A percentile compares a stretch with the other conserved stretches of the same genome.
Evolutionary conservation across 2,113 vertebrate species (phyloP).

Genomic region (Lutjanus erythropterus): DNA sequence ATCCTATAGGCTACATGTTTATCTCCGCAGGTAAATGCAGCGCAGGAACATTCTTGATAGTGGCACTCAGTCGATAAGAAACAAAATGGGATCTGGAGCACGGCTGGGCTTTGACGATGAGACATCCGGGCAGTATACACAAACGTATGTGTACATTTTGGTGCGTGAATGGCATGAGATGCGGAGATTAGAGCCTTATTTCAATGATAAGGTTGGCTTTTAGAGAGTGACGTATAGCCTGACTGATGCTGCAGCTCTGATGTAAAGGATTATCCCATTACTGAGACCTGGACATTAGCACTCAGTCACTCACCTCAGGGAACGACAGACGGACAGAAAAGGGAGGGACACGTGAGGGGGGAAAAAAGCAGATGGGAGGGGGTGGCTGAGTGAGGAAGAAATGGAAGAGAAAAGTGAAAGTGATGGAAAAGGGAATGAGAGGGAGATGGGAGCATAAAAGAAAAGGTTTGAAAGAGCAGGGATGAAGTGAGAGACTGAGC

Average conservation of each 20-base stretch:
- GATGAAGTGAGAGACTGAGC: constrained; percentile 49
- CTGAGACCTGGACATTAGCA: constrained; percentile 64
- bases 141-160: not conserved
- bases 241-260: constrained; percentile 57
- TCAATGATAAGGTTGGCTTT: constrained; percentile 58
- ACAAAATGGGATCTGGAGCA: constrained; percentile 27
- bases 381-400: constrained; percentile 32
- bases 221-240: constrained; percentile 62
- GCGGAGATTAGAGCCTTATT: constrained; percentile 64
- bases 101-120: not conserved
- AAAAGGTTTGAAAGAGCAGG: constrained; percentile 61
- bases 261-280: constrained; percentile 79
- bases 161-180: constrained; percentile 23
- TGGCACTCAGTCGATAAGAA: constrained; percentile 36
- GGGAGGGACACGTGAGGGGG: constrained; percentile 8
- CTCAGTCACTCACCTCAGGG: constrained; percentile 68
- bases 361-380: constrained; percentile 11
- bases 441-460: constrained; percentile 47
- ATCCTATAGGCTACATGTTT: constrained; percentile 45
- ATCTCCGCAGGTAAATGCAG: constrained; percentile 51
- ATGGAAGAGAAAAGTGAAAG: constrained; percentile 33
- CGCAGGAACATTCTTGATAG: constrained; percentile 18
- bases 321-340: constrained; percentile 45
- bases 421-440: constrained; percentile 54
- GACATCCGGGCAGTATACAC: constrained; percentile 14